Evolutionary conservation across 2,888 invertebrate genomes (phyloP), one percentile per base, ranked within the genome.

Genomic region (Saturnia japonica): DNA sequence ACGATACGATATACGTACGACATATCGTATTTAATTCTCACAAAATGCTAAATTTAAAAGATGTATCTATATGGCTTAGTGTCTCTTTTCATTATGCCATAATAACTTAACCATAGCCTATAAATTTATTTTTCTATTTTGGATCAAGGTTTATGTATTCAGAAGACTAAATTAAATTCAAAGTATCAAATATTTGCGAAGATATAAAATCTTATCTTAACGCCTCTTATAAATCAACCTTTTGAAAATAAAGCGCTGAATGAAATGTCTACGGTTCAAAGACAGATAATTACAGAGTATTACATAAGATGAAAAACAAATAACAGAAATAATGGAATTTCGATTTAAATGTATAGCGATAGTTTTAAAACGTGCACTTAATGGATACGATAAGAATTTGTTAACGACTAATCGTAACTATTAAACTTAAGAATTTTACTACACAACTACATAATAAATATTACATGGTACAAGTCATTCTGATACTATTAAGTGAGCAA

Each of bases 351-450:
- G 51, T 70, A 70, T 70, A 25, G 42, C 6, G 51, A 51, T 51
- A 40, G 66, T 40, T n/a, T 70, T 42, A 66, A 51, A 42, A 66
- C 47, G 40, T 22, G 16, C 14, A 51, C 47, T 70, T 70, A 70
- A 62, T 54, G 42, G 3, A 3, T 51, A 64, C 68, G 68, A 60
- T 25, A 71, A 68, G 68, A 71, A 8, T 34, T 40, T 64, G 19
- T 7, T 40, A 25, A 25, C 60, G 40, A 40, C 34, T n/a, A 25
- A 57, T 57, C 25, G 57, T 9, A 57, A 25, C 0, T 4, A 25
- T 47, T 6, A 3, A 47, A 4, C 19, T 47, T n/a, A 14, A 19
- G 47, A 47, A 19, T 47, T 47, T 47, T 47, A 3, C 19, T 47
- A 47, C 3, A 3, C 12, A 45, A 45, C 16, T 45, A n/a, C n/a